Base-by-base conservation (phyloP, 2,888 invertebrate genomes). In the Drosophila vallismaia region DNA sequence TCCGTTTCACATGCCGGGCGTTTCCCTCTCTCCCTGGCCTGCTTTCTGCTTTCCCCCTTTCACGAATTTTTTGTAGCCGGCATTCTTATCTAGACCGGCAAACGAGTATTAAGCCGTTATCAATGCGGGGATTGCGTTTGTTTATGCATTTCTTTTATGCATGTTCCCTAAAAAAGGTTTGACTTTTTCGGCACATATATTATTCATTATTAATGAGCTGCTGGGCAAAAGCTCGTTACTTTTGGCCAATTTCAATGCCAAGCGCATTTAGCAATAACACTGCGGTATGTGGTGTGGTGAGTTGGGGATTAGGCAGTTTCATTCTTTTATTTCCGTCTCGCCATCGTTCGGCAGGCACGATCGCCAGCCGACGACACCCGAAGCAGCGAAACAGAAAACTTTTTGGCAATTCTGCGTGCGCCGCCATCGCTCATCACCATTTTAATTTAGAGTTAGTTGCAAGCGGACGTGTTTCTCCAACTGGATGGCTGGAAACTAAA, bases 401-500 rank as follows among this genome's bases (percentile, higher is more conserved):
- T 86, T 84, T 85, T 86, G 84, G 83, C 84, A 88, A 80, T 83
- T 83, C 73, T 55, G 69, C 64, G 58, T 56, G 55, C 58, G 54
- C 51, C 51, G 44, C 44, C 8, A 60, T 59, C 59, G 67, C 33
- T 26, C 40, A 87, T 91, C 83, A 91, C 90, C 83, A 91, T 90
- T 90, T 89, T 85, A 82, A 89, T 89, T 88, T 88, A 90, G 90
- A 90, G 88, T 81, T 91, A 90, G 88, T 86, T 80, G 86, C 87
- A 86, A 89, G 89, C 89, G 88, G 91, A 90, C 89, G 91, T 89
- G 88, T 86, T 83, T 88, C 77, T 74, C 73, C 72, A 81, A 89
- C 91, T 91, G 90, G 91, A 91, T 91, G 91, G 91, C 91, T 91
- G 91, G 91, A 91, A 88, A 83, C 77, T 79, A 77, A 79, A 72